Base-by-base conservation (phyloP, 2,113 vertebrate genomes). In the Apeltes quadracus region DNA sequence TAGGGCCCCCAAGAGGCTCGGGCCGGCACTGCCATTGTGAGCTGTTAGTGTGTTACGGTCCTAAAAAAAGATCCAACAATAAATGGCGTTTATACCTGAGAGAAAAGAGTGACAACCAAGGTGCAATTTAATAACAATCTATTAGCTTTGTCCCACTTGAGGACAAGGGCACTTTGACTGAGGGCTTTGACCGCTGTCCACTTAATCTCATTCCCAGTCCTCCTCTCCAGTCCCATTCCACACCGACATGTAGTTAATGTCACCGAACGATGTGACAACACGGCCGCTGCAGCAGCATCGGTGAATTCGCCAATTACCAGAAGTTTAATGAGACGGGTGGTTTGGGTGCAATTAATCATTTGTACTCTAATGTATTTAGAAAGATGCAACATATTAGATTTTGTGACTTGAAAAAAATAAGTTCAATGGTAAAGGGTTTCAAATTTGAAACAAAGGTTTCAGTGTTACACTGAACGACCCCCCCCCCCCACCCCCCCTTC, bases 161-260 rank as follows among this genome's bases (percentile, higher is more conserved):
- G 68, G 80, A 82, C 48, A 67, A 86, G 84, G 80, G 62, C 76
- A 66, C 76, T 71, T 46, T 81, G 81, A 87, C 84, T 57, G 61
- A 79, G 38, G 65, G 80, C 84, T 82, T 74, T 75, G 68, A 84
- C 78, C 77, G 74, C 57, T 81, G 75, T 83, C 74, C 81, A 75
- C 73, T 73, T 78, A 56, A 75, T 85, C 79, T 63, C 83, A 65
- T 76, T 91, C 84, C 88, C 84, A 76, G 61, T 84, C 54, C 81
- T 79, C 77, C 74, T 59, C 71, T 75, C 59, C 75, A 78, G 80
- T 87, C 87, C 78, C 61, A 83, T 69, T 78, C 85, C 71, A 82
- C 27, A 34, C 70, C 64, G 20, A 66, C 55, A 88, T 87, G 75
- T 85, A 59, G 89, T 82, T 84, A 86, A 85, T 66, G 72, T 79